These are phyloP conservation scores for Drosophila pallidifrons DNA, from an alignment of 1,140 invertebrate genomes.

Conservation along the genomic window DNA sequence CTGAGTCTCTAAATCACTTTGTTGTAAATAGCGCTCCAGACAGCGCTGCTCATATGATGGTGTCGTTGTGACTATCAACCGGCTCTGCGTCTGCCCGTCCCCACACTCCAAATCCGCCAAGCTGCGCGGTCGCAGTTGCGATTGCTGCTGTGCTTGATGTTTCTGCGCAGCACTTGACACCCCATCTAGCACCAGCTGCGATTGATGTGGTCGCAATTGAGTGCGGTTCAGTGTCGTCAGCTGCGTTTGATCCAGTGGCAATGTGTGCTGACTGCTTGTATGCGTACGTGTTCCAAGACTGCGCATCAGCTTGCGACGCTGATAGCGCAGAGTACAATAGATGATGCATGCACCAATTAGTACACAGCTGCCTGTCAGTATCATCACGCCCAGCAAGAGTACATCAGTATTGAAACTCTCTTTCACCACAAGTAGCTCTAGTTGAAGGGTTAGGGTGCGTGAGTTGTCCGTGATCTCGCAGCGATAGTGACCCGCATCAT, in stretches of 20 bases:
- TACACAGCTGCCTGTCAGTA: conserved; percentile 94
- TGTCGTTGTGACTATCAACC: conserved; percentile 71
- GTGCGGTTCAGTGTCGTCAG: conserved; percentile 74
- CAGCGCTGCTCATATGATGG: conserved; percentile 77
- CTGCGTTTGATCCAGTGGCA: conserved; percentile 76
- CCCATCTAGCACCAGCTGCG: conserved; percentile 56
- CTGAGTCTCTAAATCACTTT: conserved; percentile 62
- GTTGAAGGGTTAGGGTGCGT: conserved; percentile 70
- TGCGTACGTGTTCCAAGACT: conserved; percentile 73
- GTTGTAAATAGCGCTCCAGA: conserved; percentile 68
- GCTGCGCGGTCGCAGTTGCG: conserved; percentile 60
- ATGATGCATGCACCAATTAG: conserved; percentile 95
- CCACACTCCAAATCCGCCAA: conserved; percentile 58
- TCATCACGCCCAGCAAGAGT: conserved; percentile 92
- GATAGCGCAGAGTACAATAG: conserved; percentile 97
- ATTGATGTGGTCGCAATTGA: conserved; percentile 57
- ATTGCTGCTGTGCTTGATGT: conserved; percentile 42
- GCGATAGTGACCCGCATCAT: conserved; percentile 94
- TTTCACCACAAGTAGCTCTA: conserved; percentile 85
- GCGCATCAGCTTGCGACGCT: conserved; percentile 80
- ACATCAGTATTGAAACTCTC: conserved; percentile 82
- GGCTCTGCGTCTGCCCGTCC: conserved; percentile 48
- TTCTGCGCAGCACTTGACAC: conserved; percentile 25
- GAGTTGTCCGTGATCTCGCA: conserved; percentile 91
- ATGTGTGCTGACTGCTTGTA: conserved; percentile 55